These are phyloP conservation scores for Nasua narica DNA, from an alignment of 2,797 vertebrate species.

Conservation along the genomic window DNA sequence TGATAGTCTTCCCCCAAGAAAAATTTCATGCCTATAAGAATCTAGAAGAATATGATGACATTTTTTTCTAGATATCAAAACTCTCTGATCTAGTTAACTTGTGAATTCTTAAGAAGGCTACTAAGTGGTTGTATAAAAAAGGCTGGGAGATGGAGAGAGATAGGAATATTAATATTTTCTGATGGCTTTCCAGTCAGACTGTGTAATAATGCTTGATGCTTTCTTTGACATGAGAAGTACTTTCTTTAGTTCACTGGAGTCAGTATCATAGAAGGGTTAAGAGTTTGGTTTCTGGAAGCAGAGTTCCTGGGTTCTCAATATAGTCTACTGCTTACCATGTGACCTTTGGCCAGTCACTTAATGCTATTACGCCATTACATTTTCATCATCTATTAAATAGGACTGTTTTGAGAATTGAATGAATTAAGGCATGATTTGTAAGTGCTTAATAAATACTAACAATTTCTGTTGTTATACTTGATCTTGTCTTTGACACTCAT, in stretches of 20 bases:
- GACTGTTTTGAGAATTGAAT: background rate
- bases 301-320: background rate
- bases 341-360: background rate
- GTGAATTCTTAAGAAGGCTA: background rate
- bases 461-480: background rate
- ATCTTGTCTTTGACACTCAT: background rate
- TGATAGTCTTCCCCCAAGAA: background rate
- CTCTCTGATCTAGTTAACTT: slow-evolving; percentile 8
- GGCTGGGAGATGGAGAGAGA: background rate
- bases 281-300: background rate
- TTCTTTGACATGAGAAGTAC: background rate
- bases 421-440: background rate
- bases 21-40: background rate
- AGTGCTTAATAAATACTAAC: background rate
- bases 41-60: background rate
- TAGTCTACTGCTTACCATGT: background rate
- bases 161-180: background rate
- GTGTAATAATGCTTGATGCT: background rate
- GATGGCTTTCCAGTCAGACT: background rate
- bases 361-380: background rate
- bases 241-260: background rate
- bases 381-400: background rate
- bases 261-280: fast-evolving
- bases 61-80: background rate
- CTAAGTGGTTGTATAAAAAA: background rate